Evolutionary conservation across 2,797 vertebrate genomes (phyloP).

Genomic region (Centropyge bicolor): DNA sequence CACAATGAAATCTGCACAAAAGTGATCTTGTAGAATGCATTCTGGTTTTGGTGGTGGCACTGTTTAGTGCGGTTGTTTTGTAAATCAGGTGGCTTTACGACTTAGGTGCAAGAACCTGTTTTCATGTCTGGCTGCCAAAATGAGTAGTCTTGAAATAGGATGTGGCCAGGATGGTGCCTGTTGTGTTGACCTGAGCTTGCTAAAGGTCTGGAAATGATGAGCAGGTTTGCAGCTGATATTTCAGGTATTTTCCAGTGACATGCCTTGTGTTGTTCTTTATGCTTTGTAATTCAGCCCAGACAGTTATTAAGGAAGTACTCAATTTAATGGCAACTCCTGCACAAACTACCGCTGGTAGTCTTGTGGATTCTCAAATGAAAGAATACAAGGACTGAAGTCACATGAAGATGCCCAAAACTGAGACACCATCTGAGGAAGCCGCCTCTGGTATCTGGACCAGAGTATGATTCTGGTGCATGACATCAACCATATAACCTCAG

Average conservation of each 20-base stretch:
- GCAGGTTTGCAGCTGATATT: not conserved
- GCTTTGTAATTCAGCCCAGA: not conserved
- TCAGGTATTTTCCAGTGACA: not conserved
- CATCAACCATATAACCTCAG: not conserved
- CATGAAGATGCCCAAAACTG: not conserved
- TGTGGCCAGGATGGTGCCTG: not conserved
- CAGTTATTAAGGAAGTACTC: not conserved
- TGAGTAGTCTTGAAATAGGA: not conserved
- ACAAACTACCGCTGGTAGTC: not conserved
- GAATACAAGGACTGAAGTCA: not conserved
- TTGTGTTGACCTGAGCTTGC: not conserved
- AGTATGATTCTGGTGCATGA: not conserved
- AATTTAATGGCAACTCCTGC: not conserved
- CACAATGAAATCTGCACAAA: slow-evolving; percentile 14
- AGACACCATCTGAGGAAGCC: not conserved
- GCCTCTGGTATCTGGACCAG: not conserved
- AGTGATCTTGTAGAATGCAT: not conserved
- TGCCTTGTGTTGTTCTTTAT: not conserved
- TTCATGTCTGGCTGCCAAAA: not conserved
- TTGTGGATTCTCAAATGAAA: not conserved
- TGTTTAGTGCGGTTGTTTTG: slow-evolving; percentile 22
- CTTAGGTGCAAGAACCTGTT: not conserved
- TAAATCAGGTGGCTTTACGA: not conserved
- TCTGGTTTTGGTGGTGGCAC: slow-evolving; percentile 30
- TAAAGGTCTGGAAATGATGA: not conserved